A percentile compares a stretch with the other conserved stretches of the same genome.
Conservation (phyloP, 2,113 vertebrate species). For the Riparia riparia region DNA sequence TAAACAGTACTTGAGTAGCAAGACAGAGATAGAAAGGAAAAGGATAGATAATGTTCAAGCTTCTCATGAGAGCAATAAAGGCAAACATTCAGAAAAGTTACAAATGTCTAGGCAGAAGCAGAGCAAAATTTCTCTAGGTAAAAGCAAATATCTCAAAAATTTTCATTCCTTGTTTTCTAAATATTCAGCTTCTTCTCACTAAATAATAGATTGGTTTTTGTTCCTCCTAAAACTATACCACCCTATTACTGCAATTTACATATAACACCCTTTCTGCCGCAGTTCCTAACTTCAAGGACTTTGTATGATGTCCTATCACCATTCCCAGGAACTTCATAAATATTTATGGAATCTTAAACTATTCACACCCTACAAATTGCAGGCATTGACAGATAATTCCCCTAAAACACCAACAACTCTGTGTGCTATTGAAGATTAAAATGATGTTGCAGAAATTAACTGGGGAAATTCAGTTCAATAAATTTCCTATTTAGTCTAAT, state of each 20-base stretch:
- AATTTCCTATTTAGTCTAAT: not conserved
- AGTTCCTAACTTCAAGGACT: constrained; percentile 14
- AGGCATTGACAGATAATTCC: not conserved
- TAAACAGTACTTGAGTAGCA: not conserved
- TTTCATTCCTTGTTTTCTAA: not conserved
- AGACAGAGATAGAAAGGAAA: not conserved
- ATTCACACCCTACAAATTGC: constrained; percentile 31
- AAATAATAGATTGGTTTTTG: not conserved
- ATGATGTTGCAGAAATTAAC: constrained; percentile 11
- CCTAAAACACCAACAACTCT: constrained; percentile 2
- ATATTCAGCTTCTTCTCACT: not conserved
- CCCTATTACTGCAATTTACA: not conserved
- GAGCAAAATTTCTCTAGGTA: not conserved
- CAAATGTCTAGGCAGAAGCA: not conserved
- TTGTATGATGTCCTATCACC: not conserved
- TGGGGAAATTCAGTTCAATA: not conserved
- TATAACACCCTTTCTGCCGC: not conserved
- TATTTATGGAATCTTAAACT: constrained; percentile 30
- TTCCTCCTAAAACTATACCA: not conserved
- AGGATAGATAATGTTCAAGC: not conserved
- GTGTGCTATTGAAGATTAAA: not conserved
- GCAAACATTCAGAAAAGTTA: not conserved
- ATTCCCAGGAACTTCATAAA: constrained; percentile 27
- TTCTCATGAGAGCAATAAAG: not conserved
- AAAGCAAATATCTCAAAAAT: not conserved